Base-by-base conservation (phyloP, 2,113 vertebrate genomes). In the Ursus arctos region DNA sequence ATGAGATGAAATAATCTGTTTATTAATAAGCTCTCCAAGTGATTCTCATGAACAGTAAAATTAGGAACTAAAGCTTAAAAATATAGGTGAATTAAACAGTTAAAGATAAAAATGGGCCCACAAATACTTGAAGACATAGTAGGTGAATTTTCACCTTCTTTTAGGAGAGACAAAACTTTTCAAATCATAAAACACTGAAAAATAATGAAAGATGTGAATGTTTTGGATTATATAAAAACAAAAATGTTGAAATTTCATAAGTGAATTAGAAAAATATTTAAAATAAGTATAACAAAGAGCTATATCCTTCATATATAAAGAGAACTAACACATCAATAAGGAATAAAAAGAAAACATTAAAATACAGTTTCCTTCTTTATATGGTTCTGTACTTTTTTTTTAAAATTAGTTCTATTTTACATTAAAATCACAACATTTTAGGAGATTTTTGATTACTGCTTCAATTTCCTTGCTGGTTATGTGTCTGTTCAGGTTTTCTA, bases 51-150 rank as follows among this genome's bases (percentile, higher is more conserved):
- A 53, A 82, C 4, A 47, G 7, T 87, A 31, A 92, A 81, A 74
- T 94, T 95, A 55, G 36, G 87, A n/a, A 53, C 21, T 84, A 26
- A 51, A 2, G 57, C 4, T 72, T 95, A 92, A 84, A 83, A 95
- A 91, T 82, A 55, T 22, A 57, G 26, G 43, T n/a, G 18, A 72
- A 77, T 67, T 86, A 53, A 65, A 65, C n/a, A 63, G 4, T 80
- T 79, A 84, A 94, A 61, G 2, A 55, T 85, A 85, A 92, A 97
- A 83, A 57, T n/a, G 6, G 88, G 88, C 40, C 72, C 31, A n/a
- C 16, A 83, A 43, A 40, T 77, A 81, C 81, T 85, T 59, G 10
- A 82, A 63, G 51, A 85, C 28, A 65, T 65, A 59, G 49, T 63
- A 22, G 47, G 7, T 87, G 4, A 95, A 79, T 65, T 55, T 84